Evolutionary conservation across 2,113 vertebrate species (phyloP), one percentile per base, ranked within the genome.

Genomic region (Oostethus manadensis): DNA sequence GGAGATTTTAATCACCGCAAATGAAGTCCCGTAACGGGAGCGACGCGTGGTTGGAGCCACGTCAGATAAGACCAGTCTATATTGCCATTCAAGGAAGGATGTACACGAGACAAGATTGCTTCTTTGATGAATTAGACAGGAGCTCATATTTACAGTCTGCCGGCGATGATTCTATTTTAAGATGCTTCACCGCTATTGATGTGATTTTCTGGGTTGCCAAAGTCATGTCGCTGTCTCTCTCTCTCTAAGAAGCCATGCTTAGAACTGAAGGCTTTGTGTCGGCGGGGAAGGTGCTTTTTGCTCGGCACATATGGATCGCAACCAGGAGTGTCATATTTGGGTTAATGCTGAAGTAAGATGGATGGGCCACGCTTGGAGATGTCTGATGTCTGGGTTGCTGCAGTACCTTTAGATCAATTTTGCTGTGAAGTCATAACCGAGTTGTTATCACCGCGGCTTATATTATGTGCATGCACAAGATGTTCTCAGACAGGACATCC

Each of bases 1-100:
- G 59, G 55, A 74, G 66, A 80, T 69, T 73, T 71, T 77, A 82
- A 84, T 82, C 62, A 71, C 64, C 45, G 29, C 68, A 76, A 82
- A 84, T 79, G 64, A 71, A 42, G 38, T 51, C 62, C 67, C 77
- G 67, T 74, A 75, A 85, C 75, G 79, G 68, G 62, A 65, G 56
- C 64, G 18, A n/a, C 14, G 43, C 54, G 65, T 74, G 44, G n/a
- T 64, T 21, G 53, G 56, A 55, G 43, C 53, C 38, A 43, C 44
- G 64, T 50, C 61, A 76, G 71, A 60, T 33, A 43, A 23, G 18
- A 44, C 35, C 20, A 3, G 23, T 26, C 23, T 26, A 17, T 10
- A 42, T 54, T 56, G 8, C 26, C 14, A 29, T 51, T 14, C 23
- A 10, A 29, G 16, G 8, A 33, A 29, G 26, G 17, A 54, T n/a